Evolutionary conservation across 2,797 vertebrate species (phyloP).

Genomic region (Chlorospingus semifuscus): DNA sequence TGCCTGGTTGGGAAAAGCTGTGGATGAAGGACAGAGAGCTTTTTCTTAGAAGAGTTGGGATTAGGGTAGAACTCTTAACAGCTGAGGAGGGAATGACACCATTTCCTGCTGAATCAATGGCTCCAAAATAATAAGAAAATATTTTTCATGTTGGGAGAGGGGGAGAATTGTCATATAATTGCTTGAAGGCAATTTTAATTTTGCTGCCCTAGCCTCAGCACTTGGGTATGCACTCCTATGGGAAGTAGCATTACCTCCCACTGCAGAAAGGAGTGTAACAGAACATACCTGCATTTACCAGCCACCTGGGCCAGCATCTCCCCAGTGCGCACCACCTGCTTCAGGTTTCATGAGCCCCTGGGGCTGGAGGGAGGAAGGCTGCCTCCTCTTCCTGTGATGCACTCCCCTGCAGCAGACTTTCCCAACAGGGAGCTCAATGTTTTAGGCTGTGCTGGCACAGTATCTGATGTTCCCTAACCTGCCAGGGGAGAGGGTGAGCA

Average conservation of each 20-base stretch:
- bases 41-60: background rate
- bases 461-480: background rate
- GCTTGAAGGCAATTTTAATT: background rate
- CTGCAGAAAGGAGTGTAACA: background rate
- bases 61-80: background rate
- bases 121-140: background rate
- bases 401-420: background rate
- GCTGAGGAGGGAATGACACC: background rate
- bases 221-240: fast-evolving
- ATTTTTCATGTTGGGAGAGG: background rate
- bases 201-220: background rate
- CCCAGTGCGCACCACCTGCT: background rate
- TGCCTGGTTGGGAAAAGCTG: background rate
- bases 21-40: background rate
- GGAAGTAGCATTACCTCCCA: background rate
- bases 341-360: background rate
- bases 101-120: background rate
- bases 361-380: background rate
- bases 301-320: background rate
- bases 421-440: background rate
- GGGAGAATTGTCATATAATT: background rate
- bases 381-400: background rate
- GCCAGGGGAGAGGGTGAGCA: background rate
- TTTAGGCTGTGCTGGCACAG: background rate
- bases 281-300: background rate